Evolutionary conservation across 2,113 vertebrate genomes (phyloP), one percentile per base, ranked within the genome.

Genomic region (Upupa epops): DNA sequence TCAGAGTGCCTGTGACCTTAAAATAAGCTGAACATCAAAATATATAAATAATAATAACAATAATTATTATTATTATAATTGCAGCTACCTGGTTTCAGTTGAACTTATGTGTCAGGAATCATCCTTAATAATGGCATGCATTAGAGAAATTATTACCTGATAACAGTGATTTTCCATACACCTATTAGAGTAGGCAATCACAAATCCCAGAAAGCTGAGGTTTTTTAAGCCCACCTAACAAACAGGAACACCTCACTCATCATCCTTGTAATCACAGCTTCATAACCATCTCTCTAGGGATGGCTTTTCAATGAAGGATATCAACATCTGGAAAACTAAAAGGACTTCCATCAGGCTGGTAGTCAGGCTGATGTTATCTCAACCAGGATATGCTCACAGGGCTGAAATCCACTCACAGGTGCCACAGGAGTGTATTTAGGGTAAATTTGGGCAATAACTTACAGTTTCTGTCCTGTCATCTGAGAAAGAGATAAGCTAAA

Each of bases 71-170:
- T 77, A 37, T 45, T 91, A 40, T 76, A 84, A 65, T 52, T 5
- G 9, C 45, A 89, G 17, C 32, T 93, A 54, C 17, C 25, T 92
- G 74, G 40, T 64, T 87, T 64, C 82, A 87, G 54, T 37, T 93
- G 70, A 70, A 49, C 29, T 95, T 90, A 72, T 7, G 4, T 92
- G 91, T 93, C 78, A 89, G 58, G 36, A 93, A 73, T 89, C 55
- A 87, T 87, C 63, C 32, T 58, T 90, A 95, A 92, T 96, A 87
- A 89, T 69, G 40, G 32, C 58, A 28, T 87, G 16, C 17, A 58
- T 82, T 91, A 65, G 65, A 10, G 12, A 89, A 91, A 58, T 83
- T 79, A 65, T 87, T 89, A 89, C 87, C 74, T 87, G 83, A 82
- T 92, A 91, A 64, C 40, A 89, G 49, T 46, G 28, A 86, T 82